Conservation (phyloP, 2,797 vertebrate genomes). For the Gallirallus australis region DNA sequence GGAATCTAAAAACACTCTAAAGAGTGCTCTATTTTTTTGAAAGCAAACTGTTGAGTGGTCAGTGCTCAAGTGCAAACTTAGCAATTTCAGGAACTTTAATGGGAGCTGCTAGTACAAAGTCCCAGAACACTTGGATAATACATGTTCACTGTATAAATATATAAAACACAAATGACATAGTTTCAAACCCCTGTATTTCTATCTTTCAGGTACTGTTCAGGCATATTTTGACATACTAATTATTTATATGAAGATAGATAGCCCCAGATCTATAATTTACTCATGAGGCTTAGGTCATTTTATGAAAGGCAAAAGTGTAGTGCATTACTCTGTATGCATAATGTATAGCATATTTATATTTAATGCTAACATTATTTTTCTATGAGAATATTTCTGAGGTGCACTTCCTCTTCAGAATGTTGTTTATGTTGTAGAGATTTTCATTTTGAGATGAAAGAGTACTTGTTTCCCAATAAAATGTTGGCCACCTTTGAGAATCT, state of each 20-base stretch:
- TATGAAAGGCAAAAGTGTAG: conserved; percentile 24
- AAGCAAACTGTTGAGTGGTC: not conserved
- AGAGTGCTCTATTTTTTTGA: not conserved
- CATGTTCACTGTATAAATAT: not conserved
- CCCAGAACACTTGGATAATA: not conserved
- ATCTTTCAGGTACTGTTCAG: not conserved
- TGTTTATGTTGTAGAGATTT: conserved; percentile 33
- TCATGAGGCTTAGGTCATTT: conserved; percentile 31
- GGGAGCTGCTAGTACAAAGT: not conserved
- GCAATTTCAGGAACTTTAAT: not conserved
- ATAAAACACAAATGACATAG: not conserved
- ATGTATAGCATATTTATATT: conserved; percentile 58
- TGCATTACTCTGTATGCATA: conserved; percentile 58
- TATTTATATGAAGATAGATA: conserved; percentile 22
- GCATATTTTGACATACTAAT: conserved; percentile 31
- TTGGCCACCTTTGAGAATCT: not conserved
- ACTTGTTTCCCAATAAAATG: not conserved
- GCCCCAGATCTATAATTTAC: conserved; percentile 42
- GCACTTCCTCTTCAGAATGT: not conserved
- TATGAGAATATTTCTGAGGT: not conserved
- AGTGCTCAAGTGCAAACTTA: not conserved
- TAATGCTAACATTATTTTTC: conserved; percentile 50
- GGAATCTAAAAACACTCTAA: not conserved
- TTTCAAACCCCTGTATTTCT: conserved; percentile 7
- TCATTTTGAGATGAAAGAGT: not conserved